Percentiles rank a stretch among this genome's conserved stretches.
These are phyloP conservation scores for Peromyscus aztecus DNA, from an alignment of 2,797 vertebrate species.

Conservation along the genomic window DNA sequence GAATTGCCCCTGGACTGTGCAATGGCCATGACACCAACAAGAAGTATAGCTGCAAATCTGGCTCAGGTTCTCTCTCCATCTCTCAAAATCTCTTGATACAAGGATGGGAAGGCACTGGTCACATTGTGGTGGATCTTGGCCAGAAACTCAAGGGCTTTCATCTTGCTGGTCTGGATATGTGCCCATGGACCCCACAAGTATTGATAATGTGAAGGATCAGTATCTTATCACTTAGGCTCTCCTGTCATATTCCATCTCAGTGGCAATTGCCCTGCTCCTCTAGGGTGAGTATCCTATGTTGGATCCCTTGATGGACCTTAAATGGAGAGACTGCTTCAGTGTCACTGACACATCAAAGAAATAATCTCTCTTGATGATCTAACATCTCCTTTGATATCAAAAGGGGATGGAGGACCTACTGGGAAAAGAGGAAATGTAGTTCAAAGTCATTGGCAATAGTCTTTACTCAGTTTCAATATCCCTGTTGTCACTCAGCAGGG, in stretches of 20 bases:
- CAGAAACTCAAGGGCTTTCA: slow-evolving; percentile 30
- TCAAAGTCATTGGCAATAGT: background rate
- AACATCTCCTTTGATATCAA: background rate
- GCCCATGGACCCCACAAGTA: slow-evolving; percentile 17
- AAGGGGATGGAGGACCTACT: background rate
- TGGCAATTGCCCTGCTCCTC: background rate
- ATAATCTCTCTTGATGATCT: background rate
- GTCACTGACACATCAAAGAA: background rate
- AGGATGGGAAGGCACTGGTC: slow-evolving; percentile 35
- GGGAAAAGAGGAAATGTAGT: background rate
- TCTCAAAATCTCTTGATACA: slow-evolving; percentile 23
- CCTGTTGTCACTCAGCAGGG: background rate
- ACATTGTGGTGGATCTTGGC: background rate
- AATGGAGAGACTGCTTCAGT: background rate
- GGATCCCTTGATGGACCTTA: background rate
- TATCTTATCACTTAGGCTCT: background rate
- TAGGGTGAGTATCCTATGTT: background rate
- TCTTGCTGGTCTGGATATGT: slow-evolving; percentile 10
- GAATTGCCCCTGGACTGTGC: no score
- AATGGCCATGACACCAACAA: background rate
- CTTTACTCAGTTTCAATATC: background rate
- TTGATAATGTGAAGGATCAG: background rate
- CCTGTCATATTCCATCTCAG: background rate
- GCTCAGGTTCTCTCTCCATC: background rate
- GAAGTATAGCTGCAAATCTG: background rate